A percentile compares a stretch with the other conserved stretches of the same genome.
These are phyloP conservation scores for Timema podura DNA, from an alignment of 2,888 invertebrate genomes.

Conservation along the genomic window DNA sequence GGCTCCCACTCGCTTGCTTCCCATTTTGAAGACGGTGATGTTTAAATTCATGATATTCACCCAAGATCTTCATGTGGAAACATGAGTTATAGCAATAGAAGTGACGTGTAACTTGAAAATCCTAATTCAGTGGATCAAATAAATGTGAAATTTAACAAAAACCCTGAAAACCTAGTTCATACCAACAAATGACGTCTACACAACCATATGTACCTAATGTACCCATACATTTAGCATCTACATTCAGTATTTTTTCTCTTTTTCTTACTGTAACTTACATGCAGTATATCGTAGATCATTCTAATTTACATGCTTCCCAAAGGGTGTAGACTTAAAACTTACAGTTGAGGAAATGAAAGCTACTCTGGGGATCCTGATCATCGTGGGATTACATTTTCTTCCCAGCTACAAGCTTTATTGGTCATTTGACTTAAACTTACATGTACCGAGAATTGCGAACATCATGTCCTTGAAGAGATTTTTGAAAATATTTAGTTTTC, in stretches of 20 bases:
- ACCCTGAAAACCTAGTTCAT: neutral
- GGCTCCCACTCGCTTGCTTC: too few species aligned
- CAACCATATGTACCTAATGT: constrained; percentile 8
- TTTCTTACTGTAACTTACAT: constrained; percentile 7
- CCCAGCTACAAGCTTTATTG: constrained; percentile 19
- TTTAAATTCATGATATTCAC: too few species aligned
- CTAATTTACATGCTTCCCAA: constrained; percentile 16
- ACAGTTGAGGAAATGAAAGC: constrained; percentile 10
- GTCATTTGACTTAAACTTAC: constrained; percentile 19
- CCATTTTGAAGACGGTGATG: too few species aligned
- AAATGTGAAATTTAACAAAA: neutral
- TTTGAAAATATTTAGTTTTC: constrained; percentile 16
- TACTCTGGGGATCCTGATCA: constrained; percentile 18
- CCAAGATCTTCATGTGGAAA: too few species aligned
- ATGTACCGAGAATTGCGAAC: constrained; percentile 6
- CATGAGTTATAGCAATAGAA: too few species aligned
- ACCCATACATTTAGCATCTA: neutral
- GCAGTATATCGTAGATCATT: constrained; percentile 14
- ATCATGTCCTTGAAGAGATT: constrained; percentile 6
- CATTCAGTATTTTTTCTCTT: constrained; percentile 6
- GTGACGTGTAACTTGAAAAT: neutral
- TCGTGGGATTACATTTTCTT: constrained; percentile 19
- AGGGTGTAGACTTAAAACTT: constrained; percentile 5
- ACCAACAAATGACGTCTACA: neutral
- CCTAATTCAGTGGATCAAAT: neutral